These are phyloP conservation scores for Planiliza haematocheilus DNA, from an alignment of 2,113 vertebrate genomes.

Conservation along the genomic window DNA sequence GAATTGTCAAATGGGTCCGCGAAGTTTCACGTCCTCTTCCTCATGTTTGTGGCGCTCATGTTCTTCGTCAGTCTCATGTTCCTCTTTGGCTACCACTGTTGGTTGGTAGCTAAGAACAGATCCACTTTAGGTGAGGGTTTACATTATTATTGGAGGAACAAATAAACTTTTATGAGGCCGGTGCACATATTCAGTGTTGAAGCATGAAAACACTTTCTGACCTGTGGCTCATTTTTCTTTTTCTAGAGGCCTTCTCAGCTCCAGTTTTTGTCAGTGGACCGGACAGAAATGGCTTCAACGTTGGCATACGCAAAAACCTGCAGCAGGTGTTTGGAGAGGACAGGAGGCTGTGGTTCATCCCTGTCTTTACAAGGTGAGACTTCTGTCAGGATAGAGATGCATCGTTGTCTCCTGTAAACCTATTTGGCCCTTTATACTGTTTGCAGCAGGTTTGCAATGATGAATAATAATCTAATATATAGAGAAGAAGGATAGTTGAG, in stretches of 20 bases:
- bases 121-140: conserved; percentile 92
- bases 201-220: conserved; percentile 4
- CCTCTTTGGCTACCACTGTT: conserved; percentile 97
- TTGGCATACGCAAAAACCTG: conserved; percentile 90
- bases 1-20: conserved; percentile 89
- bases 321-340: conserved; percentile 95
- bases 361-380: conserved; percentile 90
- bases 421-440: not conserved
- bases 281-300: conserved; percentile 95
- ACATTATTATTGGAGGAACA: conserved; percentile 31
- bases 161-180: conserved; percentile 5
- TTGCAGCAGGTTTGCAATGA: no score
- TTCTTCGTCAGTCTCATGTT: conserved; percentile 98
- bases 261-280: conserved; percentile 92
- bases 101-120: conserved; percentile 95
- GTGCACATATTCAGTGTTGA: not conserved
- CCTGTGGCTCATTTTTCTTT: conserved; percentile 1
- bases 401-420: not conserved
- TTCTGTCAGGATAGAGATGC: not conserved
- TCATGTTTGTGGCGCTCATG: conserved; percentile 97
- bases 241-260: conserved; percentile 94
- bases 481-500: not conserved
- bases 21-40: conserved; percentile 97
- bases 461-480: no score
- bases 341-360: conserved; percentile 92